A percentile compares a stretch with the other conserved stretches of the same genome.
Conservation (phyloP, 2,113 vertebrate species). For the Arizona elegans region DNA sequence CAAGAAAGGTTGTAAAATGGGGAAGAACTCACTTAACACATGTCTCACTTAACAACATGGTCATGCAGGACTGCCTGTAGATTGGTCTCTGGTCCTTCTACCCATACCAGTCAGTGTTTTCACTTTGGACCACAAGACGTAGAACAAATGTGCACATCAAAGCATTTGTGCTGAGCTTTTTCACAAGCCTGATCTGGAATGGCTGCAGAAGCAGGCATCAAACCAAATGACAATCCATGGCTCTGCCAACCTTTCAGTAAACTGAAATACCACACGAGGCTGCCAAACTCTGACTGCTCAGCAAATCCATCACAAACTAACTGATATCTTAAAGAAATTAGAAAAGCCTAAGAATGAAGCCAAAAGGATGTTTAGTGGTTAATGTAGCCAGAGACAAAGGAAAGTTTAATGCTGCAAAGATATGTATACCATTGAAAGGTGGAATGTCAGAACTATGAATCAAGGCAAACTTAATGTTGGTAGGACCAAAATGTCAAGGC, state of each 20-base stretch:
- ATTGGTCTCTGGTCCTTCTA: background rate
- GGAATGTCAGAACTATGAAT: background rate
- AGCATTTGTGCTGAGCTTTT: background rate
- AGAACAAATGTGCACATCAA: background rate
- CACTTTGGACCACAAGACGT: accelerated
- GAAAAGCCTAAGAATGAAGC: background rate
- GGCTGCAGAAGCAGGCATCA: background rate
- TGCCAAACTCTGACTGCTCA: background rate
- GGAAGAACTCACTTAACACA: too few species aligned
- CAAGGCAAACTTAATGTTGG: background rate
- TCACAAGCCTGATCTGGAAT: background rate
- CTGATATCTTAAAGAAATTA: background rate
- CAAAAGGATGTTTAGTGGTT: background rate
- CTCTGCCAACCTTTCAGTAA: background rate
- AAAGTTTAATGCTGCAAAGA: background rate
- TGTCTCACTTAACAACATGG: too few species aligned
- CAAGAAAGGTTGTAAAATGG: too few species aligned
- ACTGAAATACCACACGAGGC: background rate
- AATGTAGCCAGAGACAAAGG: background rate
- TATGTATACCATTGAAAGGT: background rate
- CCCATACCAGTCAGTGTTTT: background rate
- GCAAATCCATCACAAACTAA: background rate
- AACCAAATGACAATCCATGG: background rate
- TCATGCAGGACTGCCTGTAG: too few species aligned
- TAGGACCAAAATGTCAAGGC: background rate